These are phyloP conservation scores for Heliornis fulica DNA, from an alignment of 2,113 vertebrate genomes.

Conservation along the genomic window DNA sequence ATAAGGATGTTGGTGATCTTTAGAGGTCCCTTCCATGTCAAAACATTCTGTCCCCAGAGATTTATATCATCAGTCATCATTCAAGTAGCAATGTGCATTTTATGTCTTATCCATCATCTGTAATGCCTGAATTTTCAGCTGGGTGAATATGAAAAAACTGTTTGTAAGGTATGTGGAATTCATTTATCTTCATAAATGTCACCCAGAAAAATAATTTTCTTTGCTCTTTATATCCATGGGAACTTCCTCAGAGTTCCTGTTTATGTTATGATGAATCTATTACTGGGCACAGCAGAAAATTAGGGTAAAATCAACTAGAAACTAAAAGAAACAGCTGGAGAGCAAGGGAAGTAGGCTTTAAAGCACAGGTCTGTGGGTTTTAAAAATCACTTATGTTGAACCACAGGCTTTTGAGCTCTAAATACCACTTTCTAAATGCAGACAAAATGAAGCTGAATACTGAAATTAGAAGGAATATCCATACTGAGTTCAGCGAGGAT, in stretches of 20 bases:
- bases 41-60: background rate
- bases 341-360: background rate
- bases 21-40: background rate
- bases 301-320: background rate
- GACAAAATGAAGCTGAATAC: background rate
- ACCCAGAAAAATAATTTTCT: background rate
- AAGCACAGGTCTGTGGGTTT: background rate
- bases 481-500: background rate
- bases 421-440: background rate
- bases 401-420: background rate
- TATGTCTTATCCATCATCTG: background rate
- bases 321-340: background rate
- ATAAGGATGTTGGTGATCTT: background rate
- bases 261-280: background rate
- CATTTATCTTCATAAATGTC: background rate
- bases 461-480: background rate
- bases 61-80: background rate
- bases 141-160: background rate
- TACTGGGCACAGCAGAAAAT: background rate
- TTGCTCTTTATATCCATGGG: background rate
- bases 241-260: background rate
- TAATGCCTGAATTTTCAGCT: background rate
- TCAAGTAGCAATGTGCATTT: background rate
- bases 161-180: background rate
- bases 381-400: background rate